phyloP scores from a whole-genome alignment of 2,113 vertebrate genomes.

The Lagenorhynchus albirostris region DNA sequence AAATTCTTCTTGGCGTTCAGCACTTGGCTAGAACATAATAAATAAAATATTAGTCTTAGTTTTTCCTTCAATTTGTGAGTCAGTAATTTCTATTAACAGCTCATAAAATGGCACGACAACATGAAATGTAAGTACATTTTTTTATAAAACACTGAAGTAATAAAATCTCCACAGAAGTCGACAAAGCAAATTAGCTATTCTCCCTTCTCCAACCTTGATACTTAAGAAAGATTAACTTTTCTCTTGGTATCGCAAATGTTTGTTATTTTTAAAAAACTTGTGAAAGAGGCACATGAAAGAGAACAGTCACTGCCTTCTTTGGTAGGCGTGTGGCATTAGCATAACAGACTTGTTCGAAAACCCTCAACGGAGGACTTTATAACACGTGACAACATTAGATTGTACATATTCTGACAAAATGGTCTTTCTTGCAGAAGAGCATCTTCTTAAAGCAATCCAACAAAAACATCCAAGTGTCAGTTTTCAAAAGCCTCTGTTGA shows the following conservation, averaged over 20 bases:
- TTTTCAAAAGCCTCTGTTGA: background rate
- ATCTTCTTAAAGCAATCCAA: constrained; percentile 17
- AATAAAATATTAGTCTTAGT: constrained; percentile 54
- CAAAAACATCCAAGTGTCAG: background rate
- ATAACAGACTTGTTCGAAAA: background rate
- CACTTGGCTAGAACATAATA: constrained; percentile 26
- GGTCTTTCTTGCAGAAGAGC: background rate
- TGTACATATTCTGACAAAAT: background rate
- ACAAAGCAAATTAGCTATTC: constrained; percentile 29
- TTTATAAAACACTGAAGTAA: constrained; percentile 23
- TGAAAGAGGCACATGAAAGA: background rate
- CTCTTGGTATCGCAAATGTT: background rate
- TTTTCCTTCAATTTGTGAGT: constrained; percentile 28
- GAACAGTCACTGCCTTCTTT: background rate
- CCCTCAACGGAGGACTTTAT: background rate
- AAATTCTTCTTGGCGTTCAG: constrained; percentile 13
- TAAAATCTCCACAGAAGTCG: constrained; percentile 12
- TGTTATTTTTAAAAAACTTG: background rate
- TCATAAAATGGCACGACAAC: constrained; percentile 40
- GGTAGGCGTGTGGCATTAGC: background rate
- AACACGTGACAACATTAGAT: background rate
- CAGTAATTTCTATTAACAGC: constrained; percentile 56
- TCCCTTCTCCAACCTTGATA: background rate
- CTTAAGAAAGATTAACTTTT: constrained; percentile 41
- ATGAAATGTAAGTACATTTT: constrained; percentile 41